Evolutionary conservation across 2,797 vertebrate genomes (phyloP), one percentile per base, ranked within the genome.

Genomic region (Rhodeus uyekii): DNA sequence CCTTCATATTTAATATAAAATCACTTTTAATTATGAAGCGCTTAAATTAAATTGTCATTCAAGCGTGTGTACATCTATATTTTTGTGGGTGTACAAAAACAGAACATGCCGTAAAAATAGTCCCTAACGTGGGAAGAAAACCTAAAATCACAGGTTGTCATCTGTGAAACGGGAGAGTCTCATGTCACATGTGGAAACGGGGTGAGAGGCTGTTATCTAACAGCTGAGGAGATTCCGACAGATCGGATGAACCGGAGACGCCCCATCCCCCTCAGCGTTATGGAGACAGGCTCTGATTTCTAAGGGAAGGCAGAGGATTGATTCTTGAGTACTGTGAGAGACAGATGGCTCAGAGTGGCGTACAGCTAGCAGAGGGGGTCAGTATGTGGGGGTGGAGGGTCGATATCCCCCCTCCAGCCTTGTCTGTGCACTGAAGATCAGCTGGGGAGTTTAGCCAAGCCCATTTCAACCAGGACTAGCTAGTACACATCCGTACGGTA

Each of bases 401-500:
- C 87, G 1, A 91, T 90, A 84, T 32, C 61, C 12, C 2, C 80
- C 67, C 81, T 75, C 34, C 3, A 83, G 89, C 67, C 76, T 78
- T 68, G 89, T 91, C 87, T 91, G 85, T 79, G 81, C 50, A 72
- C 85, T 84, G 42, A 84, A 83, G 85, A 74, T 46, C 82, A 83
- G 84, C 78, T 44, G 63, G 64, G 71, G 73, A 63, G 46, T 24
- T 29, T 12, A 67, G 34, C 64, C 34, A 13, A 53, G 24, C 22
- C 32, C 3, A 8, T 39, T 50, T 38, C 22, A 44, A 39, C 24
- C 29, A 12, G 76, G 76, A 18, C 81, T 86, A 75, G 78, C 84
- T 76, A 80, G 78, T 72, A 42, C 81, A 83, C 1, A 4, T 2
- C 76, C 24, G 46, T 13, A 32, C 34, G 27, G 46, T 18, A 72